Evolutionary conservation across 2,888 invertebrate species (phyloP).

Genomic region (Dicroscelio sp.): DNA sequence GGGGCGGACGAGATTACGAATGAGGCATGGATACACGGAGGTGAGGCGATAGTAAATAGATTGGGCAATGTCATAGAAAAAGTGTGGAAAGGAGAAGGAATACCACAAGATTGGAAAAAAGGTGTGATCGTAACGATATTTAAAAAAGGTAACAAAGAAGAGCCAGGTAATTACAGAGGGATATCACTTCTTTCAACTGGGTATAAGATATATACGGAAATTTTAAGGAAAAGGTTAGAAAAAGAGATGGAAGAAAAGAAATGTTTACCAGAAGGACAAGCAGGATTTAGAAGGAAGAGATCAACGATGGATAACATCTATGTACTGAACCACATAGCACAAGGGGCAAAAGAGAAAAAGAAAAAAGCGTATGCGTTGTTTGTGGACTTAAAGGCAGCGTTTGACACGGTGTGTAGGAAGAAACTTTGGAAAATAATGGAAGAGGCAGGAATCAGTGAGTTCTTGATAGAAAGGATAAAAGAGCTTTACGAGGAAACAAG

Average conservation of each 20-base stretch:
- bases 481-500: slow-evolving; percentile 56
- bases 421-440: slow-evolving; percentile 68
- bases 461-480: slow-evolving; percentile 37
- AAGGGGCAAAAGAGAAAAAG: neutral
- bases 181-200: slow-evolving; percentile 76
- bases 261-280: slow-evolving; percentile 56
- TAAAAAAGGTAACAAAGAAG: slow-evolving; percentile 71
- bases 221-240: slow-evolving; percentile 68
- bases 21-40: too few relatives aligned
- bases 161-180: slow-evolving; percentile 74
- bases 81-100: too few relatives aligned
- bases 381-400: slow-evolving; percentile 1
- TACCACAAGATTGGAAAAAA: too few relatives aligned
- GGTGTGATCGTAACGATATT: slow-evolving; percentile 60
- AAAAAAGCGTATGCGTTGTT: neutral
- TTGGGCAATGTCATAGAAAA: too few relatives aligned
- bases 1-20: too few relatives aligned
- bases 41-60: too few relatives aligned
- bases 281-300: too few relatives aligned
- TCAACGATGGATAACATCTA: too few relatives aligned
- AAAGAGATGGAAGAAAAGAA: slow-evolving; percentile 59
- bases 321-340: too few relatives aligned
- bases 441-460: slow-evolving; percentile 18
- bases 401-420: too few relatives aligned
- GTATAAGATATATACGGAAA: too few relatives aligned